Conservation (phyloP, 2,113 vertebrate genomes). For the Riparia riparia region DNA sequence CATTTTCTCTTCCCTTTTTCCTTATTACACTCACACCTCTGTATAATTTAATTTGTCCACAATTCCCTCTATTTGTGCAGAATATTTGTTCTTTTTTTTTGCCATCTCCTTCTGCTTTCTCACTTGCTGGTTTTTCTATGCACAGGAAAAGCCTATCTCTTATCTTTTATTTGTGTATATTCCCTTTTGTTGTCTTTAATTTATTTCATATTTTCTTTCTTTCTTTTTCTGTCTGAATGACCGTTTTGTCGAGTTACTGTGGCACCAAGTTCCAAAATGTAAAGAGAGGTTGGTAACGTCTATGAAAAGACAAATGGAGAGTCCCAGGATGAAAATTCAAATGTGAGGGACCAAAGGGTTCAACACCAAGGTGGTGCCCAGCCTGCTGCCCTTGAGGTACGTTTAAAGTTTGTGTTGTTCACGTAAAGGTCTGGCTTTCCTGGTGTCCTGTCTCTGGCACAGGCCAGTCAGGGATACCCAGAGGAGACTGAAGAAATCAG, state of each 20-base stretch:
- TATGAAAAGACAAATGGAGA: not conserved
- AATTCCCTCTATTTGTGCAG: not conserved
- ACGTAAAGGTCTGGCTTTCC: not conserved
- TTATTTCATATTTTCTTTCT: not conserved
- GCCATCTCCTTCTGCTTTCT: not conserved
- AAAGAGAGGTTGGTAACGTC: not conserved
- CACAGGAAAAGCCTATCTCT: not conserved
- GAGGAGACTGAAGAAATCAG: not conserved
- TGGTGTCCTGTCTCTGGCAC: not conserved
- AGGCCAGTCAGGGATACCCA: not conserved
- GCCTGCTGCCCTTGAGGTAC: not conserved
- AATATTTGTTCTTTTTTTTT: not conserved
- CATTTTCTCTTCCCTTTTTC: not conserved
- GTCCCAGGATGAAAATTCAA: not conserved
- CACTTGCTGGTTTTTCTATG: not conserved
- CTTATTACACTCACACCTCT: rapidly evolving
- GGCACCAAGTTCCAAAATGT: not conserved
- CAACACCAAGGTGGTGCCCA: not conserved
- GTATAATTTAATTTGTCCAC: not conserved
- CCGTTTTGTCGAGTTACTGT: not conserved
- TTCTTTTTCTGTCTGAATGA: not conserved
- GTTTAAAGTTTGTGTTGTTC: not conserved
- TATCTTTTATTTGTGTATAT: not conserved
- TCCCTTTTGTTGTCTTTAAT: not conserved
- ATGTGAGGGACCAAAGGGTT: not conserved